A percentile compares a stretch with the other conserved stretches of the same genome.
These are phyloP conservation scores for Chironomus tepperi DNA, from an alignment of 1,140 invertebrate genomes.

Conservation along the genomic window DNA sequence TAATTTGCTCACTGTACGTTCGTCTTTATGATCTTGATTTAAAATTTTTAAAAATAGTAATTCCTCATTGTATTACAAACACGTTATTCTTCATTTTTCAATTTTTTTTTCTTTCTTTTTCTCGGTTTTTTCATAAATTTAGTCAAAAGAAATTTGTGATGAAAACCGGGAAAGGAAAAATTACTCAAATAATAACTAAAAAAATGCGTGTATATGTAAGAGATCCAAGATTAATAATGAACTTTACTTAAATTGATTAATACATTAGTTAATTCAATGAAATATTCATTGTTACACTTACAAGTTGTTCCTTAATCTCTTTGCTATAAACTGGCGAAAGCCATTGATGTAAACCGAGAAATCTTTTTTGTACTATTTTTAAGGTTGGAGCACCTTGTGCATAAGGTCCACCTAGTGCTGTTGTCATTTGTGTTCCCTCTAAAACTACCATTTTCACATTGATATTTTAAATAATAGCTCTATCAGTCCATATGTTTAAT, in stretches of 20 bases:
- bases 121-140: slow-evolving; percentile 18
- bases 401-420: slow-evolving; percentile 57
- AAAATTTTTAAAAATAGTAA: slow-evolving; percentile 24
- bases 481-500: neutral
- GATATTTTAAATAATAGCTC: neutral
- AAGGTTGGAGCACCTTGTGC: slow-evolving; percentile 67
- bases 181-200: no score
- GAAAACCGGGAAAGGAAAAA: slow-evolving; percentile 15
- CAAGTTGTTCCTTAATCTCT: slow-evolving; percentile 60
- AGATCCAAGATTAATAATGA: no score
- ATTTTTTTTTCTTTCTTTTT: neutral
- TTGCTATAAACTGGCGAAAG: slow-evolving; percentile 61
- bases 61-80: slow-evolving; percentile 18
- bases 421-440: slow-evolving; percentile 46
- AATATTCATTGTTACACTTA: slow-evolving; percentile 45
- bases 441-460: slow-evolving; percentile 58
- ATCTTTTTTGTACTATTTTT: slow-evolving; percentile 79
- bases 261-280: neutral
- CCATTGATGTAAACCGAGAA: slow-evolving; percentile 81
- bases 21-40: slow-evolving; percentile 9
- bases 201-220: no score
- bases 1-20: neutral
- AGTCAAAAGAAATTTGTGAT: neutral
- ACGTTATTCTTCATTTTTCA: slow-evolving; percentile 11
- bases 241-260: no score